These are phyloP conservation scores for Ennomos erosarius DNA, from an alignment of 2,888 invertebrate genomes.

Conservation along the genomic window DNA sequence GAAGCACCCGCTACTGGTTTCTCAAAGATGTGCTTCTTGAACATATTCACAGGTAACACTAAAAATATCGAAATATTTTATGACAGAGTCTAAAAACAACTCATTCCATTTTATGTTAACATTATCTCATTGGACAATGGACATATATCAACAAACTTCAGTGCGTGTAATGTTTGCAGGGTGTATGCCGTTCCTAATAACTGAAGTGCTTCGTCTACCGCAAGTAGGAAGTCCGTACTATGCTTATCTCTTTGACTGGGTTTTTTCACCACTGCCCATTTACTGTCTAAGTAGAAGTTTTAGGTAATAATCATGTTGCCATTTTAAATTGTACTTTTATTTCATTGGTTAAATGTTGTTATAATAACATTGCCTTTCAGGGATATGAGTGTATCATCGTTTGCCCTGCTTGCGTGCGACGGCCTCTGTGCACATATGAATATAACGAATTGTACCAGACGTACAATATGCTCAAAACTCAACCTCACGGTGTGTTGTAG, in stretches of 20 bases:
- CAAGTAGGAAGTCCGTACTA: constrained; percentile 86
- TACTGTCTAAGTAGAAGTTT: constrained; percentile 78
- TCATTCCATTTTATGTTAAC: background rate
- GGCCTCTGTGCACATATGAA: constrained; percentile 65
- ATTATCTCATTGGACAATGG: constrained; percentile 3
- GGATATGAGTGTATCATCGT: constrained; percentile 75
- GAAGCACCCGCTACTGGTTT: constrained; percentile 91
- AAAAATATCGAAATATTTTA: constrained; percentile 1
- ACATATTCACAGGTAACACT: constrained; percentile 85
- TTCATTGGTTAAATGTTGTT: too few species aligned
- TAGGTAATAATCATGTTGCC: constrained; percentile 52
- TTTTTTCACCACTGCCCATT: constrained; percentile 90
- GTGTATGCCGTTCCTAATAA: constrained; percentile 89
- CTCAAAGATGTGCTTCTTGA: constrained; percentile 90
- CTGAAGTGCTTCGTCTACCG: constrained; percentile 88
- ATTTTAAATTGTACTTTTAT: too few species aligned
- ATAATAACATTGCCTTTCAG: constrained; percentile 42
- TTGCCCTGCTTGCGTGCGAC: constrained; percentile 69
- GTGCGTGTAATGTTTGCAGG: constrained; percentile 78
- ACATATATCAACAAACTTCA: constrained; percentile 21
- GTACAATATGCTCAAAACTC: constrained; percentile 66
- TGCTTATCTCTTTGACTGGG: constrained; percentile 88
- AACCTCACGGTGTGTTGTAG: constrained; percentile 77
- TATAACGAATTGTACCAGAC: constrained; percentile 67
- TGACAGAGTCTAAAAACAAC: constrained; percentile 4